phyloP scores from a whole-genome alignment of 1,140 invertebrate species.

The Apis cerana region DNA sequence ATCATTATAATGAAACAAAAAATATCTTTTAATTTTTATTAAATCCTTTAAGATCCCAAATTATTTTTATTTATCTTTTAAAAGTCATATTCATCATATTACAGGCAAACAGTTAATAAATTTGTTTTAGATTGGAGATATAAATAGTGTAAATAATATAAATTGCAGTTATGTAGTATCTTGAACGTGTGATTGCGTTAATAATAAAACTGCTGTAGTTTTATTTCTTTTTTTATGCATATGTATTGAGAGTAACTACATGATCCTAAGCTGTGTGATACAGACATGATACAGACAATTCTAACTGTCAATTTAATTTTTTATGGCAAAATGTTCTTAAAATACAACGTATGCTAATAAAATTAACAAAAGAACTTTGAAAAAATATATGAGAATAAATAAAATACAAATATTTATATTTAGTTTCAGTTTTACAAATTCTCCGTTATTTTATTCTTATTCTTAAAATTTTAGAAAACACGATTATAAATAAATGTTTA shows the following conservation, averaged over 20 bases:
- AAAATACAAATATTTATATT: not conserved
- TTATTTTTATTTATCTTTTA: not conserved
- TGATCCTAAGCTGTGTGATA: not conserved
- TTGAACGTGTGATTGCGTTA: too few species aligned
- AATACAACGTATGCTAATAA: too few species aligned
- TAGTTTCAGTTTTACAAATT: not conserved
- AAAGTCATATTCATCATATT: not conserved
- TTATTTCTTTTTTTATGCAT: not conserved
- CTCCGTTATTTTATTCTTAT: not conserved
- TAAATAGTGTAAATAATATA: not conserved
- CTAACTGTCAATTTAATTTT: constrained; percentile 7
- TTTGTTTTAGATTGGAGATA: not conserved
- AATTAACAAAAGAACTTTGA: not conserved
- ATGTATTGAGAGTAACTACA: not conserved
- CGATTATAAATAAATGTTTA: too few species aligned
- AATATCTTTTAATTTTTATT: not conserved
- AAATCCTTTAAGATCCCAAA: too few species aligned
- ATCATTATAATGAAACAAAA: constrained; percentile 72
- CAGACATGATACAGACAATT: not conserved
- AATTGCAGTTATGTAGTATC: not conserved
- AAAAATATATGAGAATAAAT: not conserved
- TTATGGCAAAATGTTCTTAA: not conserved
- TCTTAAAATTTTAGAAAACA: not conserved
- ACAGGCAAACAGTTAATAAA: not conserved
- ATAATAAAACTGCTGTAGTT: not conserved